Evolutionary conservation across 2,888 invertebrate species (phyloP), one percentile per base, ranked within the genome.

Genomic region (Lampropteryx suffumata): DNA sequence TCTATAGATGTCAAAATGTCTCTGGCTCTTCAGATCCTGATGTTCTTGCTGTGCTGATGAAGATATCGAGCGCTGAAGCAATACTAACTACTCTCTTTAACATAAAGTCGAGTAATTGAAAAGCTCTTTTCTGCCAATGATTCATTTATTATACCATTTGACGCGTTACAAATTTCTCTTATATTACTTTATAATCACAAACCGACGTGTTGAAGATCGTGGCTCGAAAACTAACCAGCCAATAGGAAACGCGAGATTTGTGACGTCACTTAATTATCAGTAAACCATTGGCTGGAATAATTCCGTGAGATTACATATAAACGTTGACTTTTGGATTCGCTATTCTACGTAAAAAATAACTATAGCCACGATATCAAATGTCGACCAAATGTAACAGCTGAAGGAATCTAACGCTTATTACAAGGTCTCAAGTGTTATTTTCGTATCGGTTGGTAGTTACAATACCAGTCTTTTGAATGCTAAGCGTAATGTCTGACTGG

Each of bases 401-500:
- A 29, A 42, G 30, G 27, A 17, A 43, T 49, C 8, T 27, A 28
- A 46, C 21, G 34, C 30, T 40, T 46, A 44, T 32, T 27, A 26
- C 33, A 40, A 39, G 35, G 17, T 4, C 7, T 10, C 24, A 28
- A 35, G 14, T 12, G 17, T 41, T 32, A 10, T 39, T 39, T 46
- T 42, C 11, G 44, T 24, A 42, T 33, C 28, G 6, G 28, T 36
- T 36, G 45, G 36, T 27, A 43, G 33, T 17, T 17, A 32, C 11
- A 17, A 28, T 32, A 36, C 59, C 56, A 59, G 59, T 59, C 59
- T 59, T n/a, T 57, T 35, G 12, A 41, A 45, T 50, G 37, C 43
- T 57, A 52, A 59, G 55, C 55, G 59, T 57, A 59, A 34, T 51
- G 2, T 24, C 27, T 45, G 49, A 50, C 50, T 55, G 58, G 49